Evolutionary conservation across 1,140 invertebrate species (phyloP).

Genomic region (Hydropsyche tenuis): DNA sequence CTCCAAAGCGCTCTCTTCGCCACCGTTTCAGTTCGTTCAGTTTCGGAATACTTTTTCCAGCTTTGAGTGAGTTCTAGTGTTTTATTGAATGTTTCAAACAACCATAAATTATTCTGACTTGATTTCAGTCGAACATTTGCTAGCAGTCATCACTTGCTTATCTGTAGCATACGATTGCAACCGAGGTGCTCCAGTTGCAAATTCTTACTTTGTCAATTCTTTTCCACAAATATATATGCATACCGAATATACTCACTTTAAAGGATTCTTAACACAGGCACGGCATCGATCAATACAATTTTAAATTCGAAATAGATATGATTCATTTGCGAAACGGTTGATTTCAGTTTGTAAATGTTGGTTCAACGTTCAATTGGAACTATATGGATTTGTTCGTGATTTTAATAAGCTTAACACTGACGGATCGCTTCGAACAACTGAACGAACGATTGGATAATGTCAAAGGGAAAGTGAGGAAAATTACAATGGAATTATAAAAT

Average conservation of each 20-base stretch:
- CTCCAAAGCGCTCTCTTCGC: neutral
- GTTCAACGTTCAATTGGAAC: conserved; percentile 67
- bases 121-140: conserved; percentile 41
- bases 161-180: conserved; percentile 29
- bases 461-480: conserved; percentile 56
- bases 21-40: conserved; percentile 32
- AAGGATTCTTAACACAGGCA: conserved; percentile 56
- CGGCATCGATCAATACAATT: too few species aligned
- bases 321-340: too few species aligned
- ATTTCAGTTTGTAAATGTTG: conserved; percentile 54
- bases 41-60: conserved; percentile 41
- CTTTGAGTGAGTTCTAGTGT: conserved; percentile 37
- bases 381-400: conserved; percentile 72
- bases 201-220: conserved; percentile 30
- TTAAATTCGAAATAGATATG: too few species aligned
- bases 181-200: neutral
- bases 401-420: conserved; percentile 64
- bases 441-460: conserved; percentile 61
- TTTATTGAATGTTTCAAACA: too few species aligned
- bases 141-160: conserved; percentile 36
- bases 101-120: too few species aligned
- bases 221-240: conserved; percentile 56
- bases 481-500: too few species aligned
- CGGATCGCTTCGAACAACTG: conserved; percentile 65
- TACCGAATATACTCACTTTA: conserved; percentile 55